Percentiles rank a stretch among this genome's conserved stretches.
These are phyloP conservation scores for Syngnathus acus DNA, from an alignment of 2,797 vertebrate species.

Conservation along the genomic window DNA sequence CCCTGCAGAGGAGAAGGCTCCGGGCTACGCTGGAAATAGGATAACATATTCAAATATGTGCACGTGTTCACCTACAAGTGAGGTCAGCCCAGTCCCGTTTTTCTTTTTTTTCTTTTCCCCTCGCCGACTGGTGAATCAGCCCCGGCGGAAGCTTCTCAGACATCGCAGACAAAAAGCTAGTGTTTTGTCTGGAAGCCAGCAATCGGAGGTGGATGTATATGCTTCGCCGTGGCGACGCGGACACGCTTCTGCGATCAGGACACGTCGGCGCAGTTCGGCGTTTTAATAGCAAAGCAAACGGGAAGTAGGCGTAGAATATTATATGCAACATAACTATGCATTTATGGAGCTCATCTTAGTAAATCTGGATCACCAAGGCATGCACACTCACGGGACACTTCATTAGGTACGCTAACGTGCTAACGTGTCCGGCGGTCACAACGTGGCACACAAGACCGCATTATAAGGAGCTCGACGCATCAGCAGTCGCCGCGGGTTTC, in stretches of 20 bases:
- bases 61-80: conserved; percentile 42
- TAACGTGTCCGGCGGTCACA: background rate
- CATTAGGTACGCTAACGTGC: too few species aligned
- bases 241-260: conserved; percentile 10
- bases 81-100: conserved; percentile 35
- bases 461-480: conserved; percentile 35
- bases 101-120: conserved; percentile 8
- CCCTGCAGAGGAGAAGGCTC: conserved; percentile 42
- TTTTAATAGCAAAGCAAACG: conserved; percentile 32
- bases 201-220: background rate
- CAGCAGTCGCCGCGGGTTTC: conserved; percentile 24
- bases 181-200: conserved; percentile 1
- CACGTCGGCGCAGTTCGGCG: conserved; percentile 27
- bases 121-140: conserved; percentile 5
- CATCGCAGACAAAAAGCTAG: background rate
- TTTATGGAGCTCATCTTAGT: too few species aligned
- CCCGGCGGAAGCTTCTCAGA: background rate
- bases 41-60: conserved; percentile 61
- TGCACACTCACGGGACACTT: too few species aligned
- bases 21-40: conserved; percentile 55
- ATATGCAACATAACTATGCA: background rate
- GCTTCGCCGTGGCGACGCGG: conserved; percentile 13
- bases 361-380: too few species aligned
- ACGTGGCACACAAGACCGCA: conserved; percentile 5
- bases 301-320: background rate